Percentiles rank a stretch among this genome's conserved stretches.
Conservation (phyloP, 1,140 invertebrate genomes). For the Cepaea nemoralis region DNA sequence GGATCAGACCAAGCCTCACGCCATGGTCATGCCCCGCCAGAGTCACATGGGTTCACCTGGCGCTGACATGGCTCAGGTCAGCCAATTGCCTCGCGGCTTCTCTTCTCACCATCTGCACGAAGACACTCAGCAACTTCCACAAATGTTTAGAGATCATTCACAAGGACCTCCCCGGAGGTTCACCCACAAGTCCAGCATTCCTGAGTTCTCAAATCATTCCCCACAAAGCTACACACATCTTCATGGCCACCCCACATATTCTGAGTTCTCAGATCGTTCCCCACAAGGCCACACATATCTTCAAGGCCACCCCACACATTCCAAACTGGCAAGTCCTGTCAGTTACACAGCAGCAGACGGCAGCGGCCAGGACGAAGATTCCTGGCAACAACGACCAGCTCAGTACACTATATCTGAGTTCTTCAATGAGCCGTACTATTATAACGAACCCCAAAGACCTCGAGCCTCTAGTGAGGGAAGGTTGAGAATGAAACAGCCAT, state of each 20-base stretch:
- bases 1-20: conserved; percentile 7
- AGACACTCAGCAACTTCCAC: conserved; percentile 70
- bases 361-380: background rate
- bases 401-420: background rate
- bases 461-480: conserved; percentile 38
- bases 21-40: conserved; percentile 30
- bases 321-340: background rate
- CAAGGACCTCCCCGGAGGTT: conserved; percentile 8
- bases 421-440: background rate
- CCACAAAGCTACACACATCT: background rate
- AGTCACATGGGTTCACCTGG: conserved; percentile 41
- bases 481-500: background rate
- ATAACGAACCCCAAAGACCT: conserved; percentile 37
- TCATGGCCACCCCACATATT: background rate
- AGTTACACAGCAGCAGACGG: background rate
- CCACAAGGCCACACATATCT: background rate
- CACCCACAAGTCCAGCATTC: conserved; percentile 19
- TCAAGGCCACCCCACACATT: background rate
- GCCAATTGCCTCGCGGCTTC: conserved; percentile 67
- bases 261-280: background rate
- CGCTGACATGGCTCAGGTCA: conserved; percentile 57
- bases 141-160: conserved; percentile 52
- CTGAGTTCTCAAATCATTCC: background rate
- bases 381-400: background rate
- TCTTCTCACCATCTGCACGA: conserved; percentile 72